Evolutionary conservation across 2,113 vertebrate genomes (phyloP).

Genomic region (Mus pahari): DNA sequence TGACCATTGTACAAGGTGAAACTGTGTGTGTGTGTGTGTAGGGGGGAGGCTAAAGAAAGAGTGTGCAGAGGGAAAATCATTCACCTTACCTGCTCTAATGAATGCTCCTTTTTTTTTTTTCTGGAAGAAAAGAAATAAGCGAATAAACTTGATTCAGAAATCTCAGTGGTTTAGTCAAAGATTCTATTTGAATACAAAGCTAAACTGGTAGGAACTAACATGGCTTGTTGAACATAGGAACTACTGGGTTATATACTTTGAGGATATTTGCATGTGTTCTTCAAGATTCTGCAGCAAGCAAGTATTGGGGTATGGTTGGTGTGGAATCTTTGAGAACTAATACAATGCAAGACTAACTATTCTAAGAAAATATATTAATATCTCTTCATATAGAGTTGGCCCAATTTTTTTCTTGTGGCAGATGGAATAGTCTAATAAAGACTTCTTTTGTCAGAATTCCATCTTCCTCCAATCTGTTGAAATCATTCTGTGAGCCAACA

Average conservation of each 20-base stretch:
- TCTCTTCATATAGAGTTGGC: neutral
- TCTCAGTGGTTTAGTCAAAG: conserved; percentile 26
- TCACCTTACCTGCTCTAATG: neutral
- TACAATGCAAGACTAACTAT: neutral
- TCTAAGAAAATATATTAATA: neutral
- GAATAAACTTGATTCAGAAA: conserved; percentile 12
- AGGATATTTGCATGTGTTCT: neutral
- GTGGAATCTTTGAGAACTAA: conserved; percentile 2
- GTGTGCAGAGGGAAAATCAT: neutral
- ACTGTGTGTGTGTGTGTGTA: conserved; percentile 42
- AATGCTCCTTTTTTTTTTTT: conserved; percentile 31
- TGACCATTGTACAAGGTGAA: conserved; percentile 86
- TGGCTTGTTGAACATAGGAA: neutral
- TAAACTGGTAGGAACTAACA: conserved; percentile 61
- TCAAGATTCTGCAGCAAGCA: neutral
- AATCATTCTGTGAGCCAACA: neutral
- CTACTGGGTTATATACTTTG: neutral
- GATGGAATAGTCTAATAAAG: neutral
- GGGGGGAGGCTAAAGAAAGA: neutral
- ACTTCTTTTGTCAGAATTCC: neutral
- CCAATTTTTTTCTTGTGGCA: neutral
- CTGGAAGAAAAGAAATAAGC: conserved; percentile 2
- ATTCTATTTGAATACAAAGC: conserved; percentile 61
- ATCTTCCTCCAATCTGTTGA: neutral
- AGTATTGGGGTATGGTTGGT: neutral